phyloP scores from a whole-genome alignment of 2,797 vertebrate genomes.

The Microctenopoma stevenorrisi region DNA sequence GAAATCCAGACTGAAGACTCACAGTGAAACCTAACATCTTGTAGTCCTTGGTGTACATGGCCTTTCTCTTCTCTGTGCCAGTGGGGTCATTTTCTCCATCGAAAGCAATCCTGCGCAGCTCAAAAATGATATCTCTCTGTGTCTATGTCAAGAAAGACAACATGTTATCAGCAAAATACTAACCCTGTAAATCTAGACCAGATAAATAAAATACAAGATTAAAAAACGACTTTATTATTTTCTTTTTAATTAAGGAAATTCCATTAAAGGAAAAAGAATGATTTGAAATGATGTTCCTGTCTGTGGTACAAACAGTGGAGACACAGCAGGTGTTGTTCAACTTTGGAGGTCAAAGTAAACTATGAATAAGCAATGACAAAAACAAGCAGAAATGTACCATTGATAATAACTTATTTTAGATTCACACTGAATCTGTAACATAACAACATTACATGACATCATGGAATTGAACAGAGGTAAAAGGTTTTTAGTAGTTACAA shows the following conservation, averaged over 20 bases:
- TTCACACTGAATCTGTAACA: neutral
- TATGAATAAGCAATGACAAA: conserved; percentile 19
- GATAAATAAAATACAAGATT: conserved; percentile 11
- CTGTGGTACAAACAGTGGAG: neutral
- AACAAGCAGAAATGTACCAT: conserved; percentile 14
- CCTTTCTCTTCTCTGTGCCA: conserved; percentile 94
- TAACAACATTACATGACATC: neutral
- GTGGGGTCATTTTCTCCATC: conserved; percentile 93
- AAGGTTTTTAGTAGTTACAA: neutral
- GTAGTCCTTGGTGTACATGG: conserved; percentile 98
- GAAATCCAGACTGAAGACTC: conserved; percentile 56
- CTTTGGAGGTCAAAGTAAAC: neutral
- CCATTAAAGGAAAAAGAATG: neutral
- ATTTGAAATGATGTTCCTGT: neutral
- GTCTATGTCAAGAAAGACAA: conserved; percentile 78
- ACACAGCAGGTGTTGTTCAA: neutral
- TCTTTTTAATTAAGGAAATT: too few species aligned
- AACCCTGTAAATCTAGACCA: conserved; percentile 10
- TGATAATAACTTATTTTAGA: neutral
- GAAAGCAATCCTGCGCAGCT: conserved; percentile 95
- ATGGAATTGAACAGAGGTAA: neutral
- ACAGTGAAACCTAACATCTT: conserved; percentile 98
- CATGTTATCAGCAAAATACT: neutral
- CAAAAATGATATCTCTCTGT: conserved; percentile 96
- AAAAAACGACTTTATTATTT: neutral